These are phyloP conservation scores for Oncopodura yosiiana DNA, from an alignment of 1,140 invertebrate species.

Conservation along the genomic window DNA sequence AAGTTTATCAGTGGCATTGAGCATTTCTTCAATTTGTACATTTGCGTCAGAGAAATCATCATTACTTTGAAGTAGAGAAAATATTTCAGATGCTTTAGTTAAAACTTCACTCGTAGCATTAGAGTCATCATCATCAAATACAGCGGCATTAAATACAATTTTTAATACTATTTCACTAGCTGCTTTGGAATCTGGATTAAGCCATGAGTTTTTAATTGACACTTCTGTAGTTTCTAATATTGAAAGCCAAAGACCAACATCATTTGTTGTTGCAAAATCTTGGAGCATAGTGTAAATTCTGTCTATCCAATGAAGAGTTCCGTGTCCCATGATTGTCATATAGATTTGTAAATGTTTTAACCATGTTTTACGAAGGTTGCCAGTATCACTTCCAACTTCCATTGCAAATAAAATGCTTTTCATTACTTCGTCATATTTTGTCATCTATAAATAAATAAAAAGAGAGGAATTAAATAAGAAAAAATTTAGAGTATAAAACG, in stretches of 20 bases:
- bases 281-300: conserved; percentile 16
- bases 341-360: conserved; percentile 10
- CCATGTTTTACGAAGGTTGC: conserved; percentile 7
- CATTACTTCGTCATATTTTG: conserved; percentile 21
- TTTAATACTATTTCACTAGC: conserved; percentile 25
- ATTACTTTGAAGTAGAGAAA: too few relatives aligned
- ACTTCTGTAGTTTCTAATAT: conserved; percentile 14
- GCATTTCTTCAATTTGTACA: too few relatives aligned
- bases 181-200: conserved; percentile 16
- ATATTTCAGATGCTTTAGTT: too few relatives aligned
- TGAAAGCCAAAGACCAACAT: conserved; percentile 13
- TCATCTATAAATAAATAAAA: conserved; percentile 15
- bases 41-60: too few relatives aligned
- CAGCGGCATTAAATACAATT: conserved; percentile 20
- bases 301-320: conserved; percentile 20
- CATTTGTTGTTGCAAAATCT: conserved; percentile 4
- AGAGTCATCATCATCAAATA: conserved; percentile 7
- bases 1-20: too few relatives aligned
- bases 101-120: too few relatives aligned
- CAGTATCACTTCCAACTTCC: conserved; percentile 7
- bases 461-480: neutral
- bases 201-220: conserved; percentile 23
- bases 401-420: conserved; percentile 19
- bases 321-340: conserved; percentile 18
- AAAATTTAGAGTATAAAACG: neutral